Evolutionary conservation across 2,888 invertebrate species (phyloP), one percentile per base, ranked within the genome.

Genomic region (Himalopsyche anomala): DNA sequence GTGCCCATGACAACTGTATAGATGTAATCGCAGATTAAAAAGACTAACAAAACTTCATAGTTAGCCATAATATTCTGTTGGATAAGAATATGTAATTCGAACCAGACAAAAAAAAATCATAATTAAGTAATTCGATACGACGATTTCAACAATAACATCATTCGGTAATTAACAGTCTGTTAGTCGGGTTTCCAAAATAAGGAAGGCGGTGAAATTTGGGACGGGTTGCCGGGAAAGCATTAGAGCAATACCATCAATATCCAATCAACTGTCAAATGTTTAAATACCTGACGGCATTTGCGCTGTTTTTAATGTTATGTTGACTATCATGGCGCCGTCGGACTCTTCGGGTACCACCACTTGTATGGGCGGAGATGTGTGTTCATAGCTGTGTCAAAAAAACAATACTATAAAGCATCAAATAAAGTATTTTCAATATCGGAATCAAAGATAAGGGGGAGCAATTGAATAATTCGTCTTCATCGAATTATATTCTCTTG

Each of bases 341-440:
- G 90, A 90, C 84, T 91, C 90, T 9, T 90, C 90, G 0, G 91
- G 91, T 5, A 94, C 90, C 5, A 91, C 90, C 62, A 92, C 85
- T 89, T 87, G 55, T 9, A 82, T 3, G 19, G 62, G n/a, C 45
- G 51, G 12, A 56, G 88, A 89, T 88, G 94, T 94, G 62, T 93
- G 91, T 89, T 92, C 90, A 89, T 94, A 95, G 80, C 95, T 95
- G 89, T 51, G 92, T 91, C 28, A 83, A 88, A 83, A 86, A 87
- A 88, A 89, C 87, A 86, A 51, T 51, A 51, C 15, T 15, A 15
- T 51, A 45, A 45, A 45, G 45, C 40, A 40, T 40, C 40, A 40
- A 1, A 45, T 45, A 8, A 45, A 2, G 45, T 51, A 15, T 15
- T 51, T 51, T 51, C 12, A 5, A 15, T 51, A 51, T 51, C 8